These are phyloP conservation scores for Linnaemya vulpina DNA, from an alignment of 2,888 invertebrate species.

Conservation along the genomic window DNA sequence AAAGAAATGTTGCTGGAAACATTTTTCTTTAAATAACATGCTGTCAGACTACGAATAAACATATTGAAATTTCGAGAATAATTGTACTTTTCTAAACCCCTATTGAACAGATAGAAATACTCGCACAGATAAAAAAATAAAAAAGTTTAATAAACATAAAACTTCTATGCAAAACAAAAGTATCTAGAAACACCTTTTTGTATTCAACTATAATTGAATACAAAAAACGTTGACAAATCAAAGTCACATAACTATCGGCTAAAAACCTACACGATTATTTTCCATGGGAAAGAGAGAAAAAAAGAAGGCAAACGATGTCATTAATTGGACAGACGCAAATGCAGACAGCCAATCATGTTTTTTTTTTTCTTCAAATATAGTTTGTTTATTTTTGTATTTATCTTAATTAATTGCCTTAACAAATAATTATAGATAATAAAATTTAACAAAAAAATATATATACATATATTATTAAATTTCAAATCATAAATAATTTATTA, in stretches of 20 bases:
- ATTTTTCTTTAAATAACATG: too few relatives aligned
- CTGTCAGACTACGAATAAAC: too few relatives aligned
- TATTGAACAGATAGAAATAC: too few relatives aligned
- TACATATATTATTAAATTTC: constrained; percentile 39
- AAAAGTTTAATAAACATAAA: constrained; percentile 34
- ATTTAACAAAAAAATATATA: constrained; percentile 9
- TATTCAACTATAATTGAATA: constrained; percentile 8
- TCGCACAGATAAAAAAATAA: too few relatives aligned
- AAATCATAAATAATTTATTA: constrained; percentile 63
- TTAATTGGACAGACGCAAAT: constrained; percentile 11
- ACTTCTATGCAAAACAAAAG: constrained; percentile 6
- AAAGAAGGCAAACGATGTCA: constrained; percentile 38
- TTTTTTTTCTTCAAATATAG: not conserved
- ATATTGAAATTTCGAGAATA: too few relatives aligned
- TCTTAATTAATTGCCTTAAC: constrained; percentile 63
- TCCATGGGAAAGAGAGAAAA: not conserved
- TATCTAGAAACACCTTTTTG: constrained; percentile 37
- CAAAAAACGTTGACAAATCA: constrained; percentile 47
- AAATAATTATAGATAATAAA: constrained; percentile 62
- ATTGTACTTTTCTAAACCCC: too few relatives aligned
- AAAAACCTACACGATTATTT: constrained; percentile 53
- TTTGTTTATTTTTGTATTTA: constrained; percentile 35
- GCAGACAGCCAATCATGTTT: constrained; percentile 26
- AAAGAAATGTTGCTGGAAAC: too few relatives aligned
- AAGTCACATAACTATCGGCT: constrained; percentile 35